A percentile compares a stretch with the other conserved stretches of the same genome.
Conservation (phyloP, 2,797 vertebrate genomes). For the Myotis pilosus region DNA sequence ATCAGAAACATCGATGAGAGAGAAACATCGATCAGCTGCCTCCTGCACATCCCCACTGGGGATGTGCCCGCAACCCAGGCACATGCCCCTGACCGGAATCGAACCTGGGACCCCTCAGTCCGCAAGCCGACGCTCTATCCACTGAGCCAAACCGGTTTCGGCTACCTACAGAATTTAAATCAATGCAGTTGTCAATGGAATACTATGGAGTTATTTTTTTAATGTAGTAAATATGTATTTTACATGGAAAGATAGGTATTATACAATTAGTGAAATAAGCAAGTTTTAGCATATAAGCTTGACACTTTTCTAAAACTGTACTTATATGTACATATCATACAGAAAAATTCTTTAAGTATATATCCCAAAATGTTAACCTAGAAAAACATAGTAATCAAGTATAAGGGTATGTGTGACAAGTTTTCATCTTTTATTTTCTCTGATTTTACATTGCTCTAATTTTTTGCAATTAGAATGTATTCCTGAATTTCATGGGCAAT, state of each 20-base stretch:
- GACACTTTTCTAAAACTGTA: background rate
- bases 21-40: too few species aligned
- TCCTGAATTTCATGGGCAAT: background rate
- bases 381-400: background rate
- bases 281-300: background rate
- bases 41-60: too few species aligned
- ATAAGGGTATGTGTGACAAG: background rate
- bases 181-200: background rate
- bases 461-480: background rate
- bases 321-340: background rate
- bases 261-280: background rate
- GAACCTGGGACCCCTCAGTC: too few species aligned
- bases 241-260: background rate
- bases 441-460: background rate
- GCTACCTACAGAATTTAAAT: background rate
- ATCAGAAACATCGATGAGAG: too few species aligned
- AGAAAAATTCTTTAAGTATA: background rate
- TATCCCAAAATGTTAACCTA: constrained; percentile 7
- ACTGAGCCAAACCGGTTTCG: too few species aligned
- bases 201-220: background rate
- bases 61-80: too few species aligned
- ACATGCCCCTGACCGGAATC: too few species aligned
- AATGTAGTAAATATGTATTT: background rate
- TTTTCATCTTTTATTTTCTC: background rate
- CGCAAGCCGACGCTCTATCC: too few species aligned